These are phyloP conservation scores for Cyrtorhinus lividipennis DNA, from an alignment of 1,140 invertebrate species.

Conservation along the genomic window DNA sequence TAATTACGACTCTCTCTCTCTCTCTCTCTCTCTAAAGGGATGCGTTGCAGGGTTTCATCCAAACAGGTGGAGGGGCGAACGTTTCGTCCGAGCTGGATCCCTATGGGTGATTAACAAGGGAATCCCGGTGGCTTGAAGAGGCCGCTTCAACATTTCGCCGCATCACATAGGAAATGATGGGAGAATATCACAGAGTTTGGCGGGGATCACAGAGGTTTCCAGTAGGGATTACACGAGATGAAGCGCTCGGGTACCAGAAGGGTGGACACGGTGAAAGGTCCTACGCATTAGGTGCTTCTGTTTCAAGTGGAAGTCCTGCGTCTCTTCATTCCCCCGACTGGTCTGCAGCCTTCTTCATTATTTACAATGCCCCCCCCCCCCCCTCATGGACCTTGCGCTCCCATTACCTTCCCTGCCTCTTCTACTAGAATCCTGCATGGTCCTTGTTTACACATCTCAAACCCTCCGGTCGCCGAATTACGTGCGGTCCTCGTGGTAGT, in stretches of 20 bases:
- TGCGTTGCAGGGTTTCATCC: background rate
- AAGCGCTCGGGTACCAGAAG: background rate
- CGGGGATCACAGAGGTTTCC: conserved; percentile 8
- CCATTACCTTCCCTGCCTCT: background rate
- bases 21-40: no score
- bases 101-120: conserved; percentile 3
- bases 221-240: background rate
- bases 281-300: conserved; percentile 7
- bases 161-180: background rate
- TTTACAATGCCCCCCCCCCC: background rate
- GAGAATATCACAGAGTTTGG: background rate
- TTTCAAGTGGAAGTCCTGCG: conserved; percentile 2
- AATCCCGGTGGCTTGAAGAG: background rate
- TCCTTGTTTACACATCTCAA: conserved; percentile 1
- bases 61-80: background rate
- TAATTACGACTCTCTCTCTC: background rate
- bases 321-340: background rate
- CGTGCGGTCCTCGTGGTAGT: background rate
- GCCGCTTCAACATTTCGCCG: background rate
- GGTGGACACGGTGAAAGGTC: background rate
- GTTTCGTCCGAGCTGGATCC: background rate
- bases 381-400: background rate
- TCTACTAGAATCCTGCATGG: background rate
- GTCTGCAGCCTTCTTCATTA: background rate
- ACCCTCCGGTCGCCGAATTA: background rate